phyloP scores from a whole-genome alignment of 2,888 invertebrate genomes.

The Mythimna ferrago region DNA sequence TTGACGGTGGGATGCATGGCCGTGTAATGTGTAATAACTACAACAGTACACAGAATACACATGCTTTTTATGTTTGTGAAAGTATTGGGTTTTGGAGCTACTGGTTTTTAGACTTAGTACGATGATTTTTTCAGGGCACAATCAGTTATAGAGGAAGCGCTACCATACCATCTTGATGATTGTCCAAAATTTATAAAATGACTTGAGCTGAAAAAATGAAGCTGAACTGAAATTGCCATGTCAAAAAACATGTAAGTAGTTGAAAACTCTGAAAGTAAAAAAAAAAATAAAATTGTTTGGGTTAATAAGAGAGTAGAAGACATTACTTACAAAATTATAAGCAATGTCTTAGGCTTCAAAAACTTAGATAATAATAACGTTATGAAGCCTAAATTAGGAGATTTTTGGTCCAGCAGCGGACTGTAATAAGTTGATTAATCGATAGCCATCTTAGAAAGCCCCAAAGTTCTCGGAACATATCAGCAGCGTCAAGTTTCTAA shows the following conservation, averaged over 20 bases:
- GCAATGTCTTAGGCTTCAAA: background rate
- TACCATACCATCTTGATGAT: background rate
- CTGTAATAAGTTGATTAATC: conserved; percentile 23
- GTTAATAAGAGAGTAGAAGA: background rate
- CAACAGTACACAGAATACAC: conserved; percentile 71
- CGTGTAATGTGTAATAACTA: conserved; percentile 76
- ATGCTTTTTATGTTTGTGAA: conserved; percentile 48
- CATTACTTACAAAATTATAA: background rate
- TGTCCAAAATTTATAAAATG: background rate
- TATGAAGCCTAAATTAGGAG: conserved; percentile 1
- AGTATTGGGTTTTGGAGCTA: conserved; percentile 45
- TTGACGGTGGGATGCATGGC: conserved; percentile 71
- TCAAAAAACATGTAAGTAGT: background rate
- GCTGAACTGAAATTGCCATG: too few species aligned
- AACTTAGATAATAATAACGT: background rate
- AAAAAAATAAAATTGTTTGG: background rate
- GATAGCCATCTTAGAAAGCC: conserved; percentile 12
- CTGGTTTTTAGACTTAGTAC: conserved; percentile 16
- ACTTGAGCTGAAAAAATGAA: background rate
- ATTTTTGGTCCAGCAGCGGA: background rate
- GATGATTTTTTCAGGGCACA: background rate
- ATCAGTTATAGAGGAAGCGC: background rate
- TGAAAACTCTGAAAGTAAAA: background rate
- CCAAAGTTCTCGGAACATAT: conserved; percentile 11
- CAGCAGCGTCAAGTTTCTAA: conserved; percentile 14